Evolutionary conservation across 2,113 vertebrate genomes (phyloP), one percentile per base, ranked within the genome.

Genomic region (Calypte anna): DNA sequence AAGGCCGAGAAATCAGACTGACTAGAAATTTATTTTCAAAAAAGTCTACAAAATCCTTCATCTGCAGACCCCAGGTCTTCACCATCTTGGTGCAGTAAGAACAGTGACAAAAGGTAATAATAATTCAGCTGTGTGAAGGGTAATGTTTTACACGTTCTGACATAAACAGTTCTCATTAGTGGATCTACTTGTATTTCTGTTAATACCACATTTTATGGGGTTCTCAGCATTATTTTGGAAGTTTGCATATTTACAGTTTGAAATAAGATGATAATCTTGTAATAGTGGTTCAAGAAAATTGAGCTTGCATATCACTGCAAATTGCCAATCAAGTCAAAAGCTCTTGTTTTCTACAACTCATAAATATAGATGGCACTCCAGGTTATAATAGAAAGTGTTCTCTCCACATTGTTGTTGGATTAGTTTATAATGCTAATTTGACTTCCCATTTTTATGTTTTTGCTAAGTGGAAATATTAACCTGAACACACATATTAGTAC

Each of bases 261-360:
- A 78, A 38, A 82, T 59, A 58, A 95, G 25, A 81, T 73, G 12
- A 70, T n/a, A 57, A 88, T 85, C 31, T 20, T 76, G 6, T 75
- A 94, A 78, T 9, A 69, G 18, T 31, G 21, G 14, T 61, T 94
- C 80, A 44, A 77, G 40, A 85, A 90, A 90, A 85, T 82, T 81
- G 51, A 15, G 7, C 72, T 79, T 70, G 19, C 72, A 79, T 66
- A 86, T 82, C 68, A 73, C 53, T 78, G 64, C 25, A 95, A 91
- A 85, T 53, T 93, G 59, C 36, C 91, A 92, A 73, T 86, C 68
- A 87, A 72, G 24, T 67, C 58, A 95, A 92, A 92, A 94, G 58
- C 10, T 77, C 79, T 92, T 86, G 63, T 80, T 90, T 86, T 87
- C 23, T 87, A 75, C 38, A 48, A 25, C 30, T 69, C 33, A 81